A percentile compares a stretch with the other conserved stretches of the same genome.
Evolutionary conservation across 1,140 invertebrate species (phyloP).

Genomic region (Brachionus angularis): DNA sequence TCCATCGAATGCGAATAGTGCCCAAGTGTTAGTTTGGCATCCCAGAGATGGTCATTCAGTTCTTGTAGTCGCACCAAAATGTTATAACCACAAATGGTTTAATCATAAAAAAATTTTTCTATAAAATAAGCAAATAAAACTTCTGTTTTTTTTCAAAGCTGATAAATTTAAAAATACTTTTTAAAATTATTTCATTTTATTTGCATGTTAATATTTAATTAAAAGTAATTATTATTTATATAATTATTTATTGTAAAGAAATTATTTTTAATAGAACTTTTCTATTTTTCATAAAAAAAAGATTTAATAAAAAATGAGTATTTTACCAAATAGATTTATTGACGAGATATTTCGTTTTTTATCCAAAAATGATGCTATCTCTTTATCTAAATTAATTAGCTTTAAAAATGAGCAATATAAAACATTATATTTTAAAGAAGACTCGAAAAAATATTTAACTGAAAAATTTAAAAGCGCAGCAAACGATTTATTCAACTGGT

Average conservation of each 20-base stretch:
- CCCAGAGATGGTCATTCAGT: slow-evolving; percentile 47
- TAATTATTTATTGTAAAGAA: slow-evolving; percentile 9
- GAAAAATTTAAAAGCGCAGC: background rate
- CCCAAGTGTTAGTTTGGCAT: slow-evolving; percentile 57
- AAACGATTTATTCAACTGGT: slow-evolving; percentile 6
- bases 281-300: no score
- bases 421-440: background rate
- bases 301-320: slow-evolving; percentile 5
- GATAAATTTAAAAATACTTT: no score
- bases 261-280: background rate
- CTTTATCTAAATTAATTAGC: background rate
- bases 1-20: slow-evolving; percentile 57
- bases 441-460: background rate
- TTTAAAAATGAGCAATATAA: slow-evolving; percentile 20
- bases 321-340: slow-evolving; percentile 15
- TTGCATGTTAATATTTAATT: background rate
- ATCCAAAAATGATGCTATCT: slow-evolving; percentile 14
- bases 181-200: slow-evolving; percentile 14
- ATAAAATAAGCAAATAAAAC: no score
- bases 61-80: slow-evolving; percentile 38
- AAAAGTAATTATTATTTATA: background rate
- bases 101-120: no score
- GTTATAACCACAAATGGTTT: slow-evolving; percentile 10
- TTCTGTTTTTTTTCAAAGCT: no score
- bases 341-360: slow-evolving; percentile 23